These are phyloP conservation scores for Thereva unica DNA, from an alignment of 2,888 invertebrate species.

Conservation along the genomic window DNA sequence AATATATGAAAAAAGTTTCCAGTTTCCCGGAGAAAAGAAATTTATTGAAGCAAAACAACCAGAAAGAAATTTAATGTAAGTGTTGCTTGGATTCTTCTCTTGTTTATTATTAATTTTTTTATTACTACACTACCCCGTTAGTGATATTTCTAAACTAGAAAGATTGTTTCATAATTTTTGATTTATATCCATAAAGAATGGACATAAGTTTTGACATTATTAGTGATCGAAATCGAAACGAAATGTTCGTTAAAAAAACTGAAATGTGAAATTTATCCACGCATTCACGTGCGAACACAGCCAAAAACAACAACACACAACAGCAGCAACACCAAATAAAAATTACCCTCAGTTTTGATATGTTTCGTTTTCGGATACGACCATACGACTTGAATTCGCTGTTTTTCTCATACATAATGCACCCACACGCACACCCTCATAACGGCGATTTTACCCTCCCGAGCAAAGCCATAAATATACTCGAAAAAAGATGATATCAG, in stretches of 20 bases:
- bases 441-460: conserved; percentile 16
- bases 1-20: no score
- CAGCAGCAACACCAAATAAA: background rate
- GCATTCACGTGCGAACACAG: conserved; percentile 25
- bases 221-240: conserved; percentile 2
- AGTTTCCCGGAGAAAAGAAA: no score
- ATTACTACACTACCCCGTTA: no score
- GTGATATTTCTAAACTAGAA: no score
- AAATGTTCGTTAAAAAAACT: no score
- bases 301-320: background rate
- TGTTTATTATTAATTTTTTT: no score
- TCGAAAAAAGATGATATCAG: conserved; percentile 19
- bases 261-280: conserved; percentile 5
- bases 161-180: no score
- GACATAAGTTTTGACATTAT: background rate
- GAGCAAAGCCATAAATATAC: conserved; percentile 15
- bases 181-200: no score
- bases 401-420: conserved; percentile 17
- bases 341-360: background rate
- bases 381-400: background rate
- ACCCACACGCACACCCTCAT: conserved; percentile 29
- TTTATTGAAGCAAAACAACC: no score
- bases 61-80: no score
- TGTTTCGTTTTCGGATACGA: background rate
- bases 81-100: no score